Evolutionary conservation across 2,113 vertebrate species (phyloP), one percentile per base, ranked within the genome.

Genomic region (Oreotragus oreotragus): DNA sequence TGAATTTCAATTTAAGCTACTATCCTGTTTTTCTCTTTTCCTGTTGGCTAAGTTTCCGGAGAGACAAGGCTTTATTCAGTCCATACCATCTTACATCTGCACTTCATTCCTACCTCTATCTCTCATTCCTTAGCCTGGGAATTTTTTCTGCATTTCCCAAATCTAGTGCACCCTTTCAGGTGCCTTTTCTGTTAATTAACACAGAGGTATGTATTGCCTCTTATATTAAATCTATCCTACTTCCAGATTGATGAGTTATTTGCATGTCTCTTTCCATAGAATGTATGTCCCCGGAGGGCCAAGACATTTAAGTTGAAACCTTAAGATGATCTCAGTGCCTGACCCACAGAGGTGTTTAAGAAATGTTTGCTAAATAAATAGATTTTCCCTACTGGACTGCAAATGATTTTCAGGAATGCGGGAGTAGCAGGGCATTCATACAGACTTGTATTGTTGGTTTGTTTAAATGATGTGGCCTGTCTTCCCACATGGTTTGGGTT

Each of bases 401-500:
- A 94, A 80, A 85, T 58, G 62, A 97, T 94, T 96, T 95, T 93
- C 84, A 87, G 91, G 92, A 97, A 97, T 95, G 90, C 84, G 80
- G 43, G 60, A 76, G 60, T 83, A 88, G 28, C 28, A 64, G n/a
- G 60, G 53, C 92, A 66, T 91, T 95, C 86, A 76, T 96, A 94
- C 79, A 94, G 90, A 79, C 94, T 79, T 1, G 43, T 47, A 51
- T 94, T 98, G 93, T 96, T 95, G 90, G 70, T 95, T 97, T 92
- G 83, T 97, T 98, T 95, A 88, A 98, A 93, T 85, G 80, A 90
- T 95, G 87, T 88, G 84, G 97, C 84, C 85, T 96, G 84, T 88
- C 95, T 97, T 94, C 93, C 94, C 96, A 97, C 97, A 96, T 97
- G 95, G 94, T 97, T 97, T 97, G 94, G 93, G 90, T 94, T 97